Base-by-base conservation (phyloP, 2,797 vertebrate species). In the Cryptoprocta ferox region DNA sequence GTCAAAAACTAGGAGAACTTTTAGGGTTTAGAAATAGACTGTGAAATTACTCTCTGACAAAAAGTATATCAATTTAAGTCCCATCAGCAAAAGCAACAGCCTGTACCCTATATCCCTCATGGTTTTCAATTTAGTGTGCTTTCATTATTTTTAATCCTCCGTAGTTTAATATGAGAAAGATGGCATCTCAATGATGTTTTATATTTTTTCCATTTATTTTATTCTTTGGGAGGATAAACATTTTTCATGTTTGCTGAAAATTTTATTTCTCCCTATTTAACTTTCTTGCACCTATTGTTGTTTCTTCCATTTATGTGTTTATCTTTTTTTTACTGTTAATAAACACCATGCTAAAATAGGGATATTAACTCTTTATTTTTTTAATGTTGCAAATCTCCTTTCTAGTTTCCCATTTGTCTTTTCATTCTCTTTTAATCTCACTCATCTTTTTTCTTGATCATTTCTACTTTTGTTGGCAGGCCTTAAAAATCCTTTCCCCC, bases 111-210 rank as follows among this genome's bases (percentile, higher is more conserved):
- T 5, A 8, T 71, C 11, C 59, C 59, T 81, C 16, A 13, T 26
- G n/a, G 39, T 42, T 78, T 61, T 88, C 59, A 32, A 71, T 30
- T 75, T 28, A 68, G 6, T 32, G 11, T 30, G 32, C 82, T 89
- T 86, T 91, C 12, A 42, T 81, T 91, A 45, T 83, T 89, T 93
- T 82, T 16, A 12, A 75, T 96, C 21, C 91, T 96, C 53, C 93
- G 4, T 42, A 28, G 0, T 61, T 65, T 70, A 37, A 53, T 65
- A 37, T 32, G 11, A 86, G 50, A 95, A 95, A 83, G 28, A 63
- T 65, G 50, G 61, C 45, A 68, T 70, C 21, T 73, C 32, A 26
- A 6, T 21, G n/a, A 30, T 30, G 19, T 39, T 89, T 92, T 82
- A 37, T 53, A 28, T 61, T 90, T 39, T 75, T 91, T 79, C 56